phyloP scores from a whole-genome alignment of 2,888 invertebrate species.

The Ischnus inquisitorius region DNA sequence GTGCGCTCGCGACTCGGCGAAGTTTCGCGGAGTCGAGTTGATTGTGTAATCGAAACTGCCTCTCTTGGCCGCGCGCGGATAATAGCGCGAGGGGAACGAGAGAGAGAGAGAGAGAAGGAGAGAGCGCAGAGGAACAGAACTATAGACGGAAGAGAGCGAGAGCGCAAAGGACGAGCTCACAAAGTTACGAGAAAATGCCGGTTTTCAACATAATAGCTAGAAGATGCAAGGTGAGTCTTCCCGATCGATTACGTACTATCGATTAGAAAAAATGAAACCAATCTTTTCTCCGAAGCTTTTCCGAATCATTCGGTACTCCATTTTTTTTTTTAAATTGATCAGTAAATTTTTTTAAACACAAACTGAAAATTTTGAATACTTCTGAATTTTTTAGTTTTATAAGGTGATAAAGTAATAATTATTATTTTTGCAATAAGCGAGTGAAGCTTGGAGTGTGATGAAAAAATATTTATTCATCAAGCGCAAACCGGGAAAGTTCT shows the following conservation, averaged over 20 bases:
- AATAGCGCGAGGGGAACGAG: conserved; percentile 51
- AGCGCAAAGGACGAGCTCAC: conserved; percentile 35
- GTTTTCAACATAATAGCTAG: conserved; percentile 88
- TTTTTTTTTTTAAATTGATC: too few relatives aligned
- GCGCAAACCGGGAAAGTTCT: too few relatives aligned
- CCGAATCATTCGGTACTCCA: too few relatives aligned
- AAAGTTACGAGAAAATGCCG: conserved; percentile 85
- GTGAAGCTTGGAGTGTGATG: too few relatives aligned
- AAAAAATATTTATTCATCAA: neutral
- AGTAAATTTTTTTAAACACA: too few relatives aligned
- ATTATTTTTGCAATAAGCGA: too few relatives aligned
- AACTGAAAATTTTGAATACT: too few relatives aligned
- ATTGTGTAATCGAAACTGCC: conserved; percentile 65
- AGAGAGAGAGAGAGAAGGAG: conserved; percentile 34
- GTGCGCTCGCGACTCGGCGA: conserved; percentile 52
- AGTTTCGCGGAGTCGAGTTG: conserved; percentile 59
- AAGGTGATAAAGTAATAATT: too few relatives aligned
- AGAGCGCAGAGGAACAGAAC: conserved; percentile 40
- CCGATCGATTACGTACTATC: neutral
- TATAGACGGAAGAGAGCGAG: conserved; percentile 31
- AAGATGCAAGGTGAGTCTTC: conserved; percentile 87
- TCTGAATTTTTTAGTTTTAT: too few relatives aligned
- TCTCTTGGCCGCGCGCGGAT: conserved; percentile 55
- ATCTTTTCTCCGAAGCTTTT: neutral
- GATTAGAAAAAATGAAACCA: too few relatives aligned